Evolutionary conservation across 2,888 invertebrate genomes (phyloP).

Genomic region (Chironomus riparius): DNA sequence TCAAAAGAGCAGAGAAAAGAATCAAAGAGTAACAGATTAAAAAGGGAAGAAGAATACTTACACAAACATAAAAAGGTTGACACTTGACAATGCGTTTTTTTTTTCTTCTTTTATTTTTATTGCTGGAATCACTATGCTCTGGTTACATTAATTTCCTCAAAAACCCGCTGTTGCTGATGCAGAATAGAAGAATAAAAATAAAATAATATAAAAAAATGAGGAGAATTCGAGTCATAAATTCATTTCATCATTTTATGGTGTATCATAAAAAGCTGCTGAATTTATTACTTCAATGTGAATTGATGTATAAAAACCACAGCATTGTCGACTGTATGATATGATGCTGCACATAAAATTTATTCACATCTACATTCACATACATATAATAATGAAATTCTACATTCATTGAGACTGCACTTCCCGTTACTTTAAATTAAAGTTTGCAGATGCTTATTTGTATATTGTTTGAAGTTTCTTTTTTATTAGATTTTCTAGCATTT

Average conservation of each 20-base stretch:
- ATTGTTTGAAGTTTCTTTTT: neutral
- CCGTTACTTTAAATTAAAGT: neutral
- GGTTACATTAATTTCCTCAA: neutral
- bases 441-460: neutral
- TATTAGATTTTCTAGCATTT: no score
- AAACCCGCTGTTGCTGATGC: neutral
- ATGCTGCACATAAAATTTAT: neutral
- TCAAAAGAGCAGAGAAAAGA: neutral
- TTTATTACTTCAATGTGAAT: conserved; percentile 21
- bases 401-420: neutral
- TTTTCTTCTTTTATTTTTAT: neutral
- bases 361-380: neutral
- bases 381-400: conserved; percentile 5
- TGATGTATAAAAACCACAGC: conserved; percentile 4
- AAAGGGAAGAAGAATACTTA: neutral
- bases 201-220: neutral
- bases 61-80: neutral
- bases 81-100: conserved; percentile 6
- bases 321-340: neutral
- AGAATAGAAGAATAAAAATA: neutral
- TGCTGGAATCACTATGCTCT: neutral
- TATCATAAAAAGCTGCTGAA: conserved; percentile 16
- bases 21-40: neutral
- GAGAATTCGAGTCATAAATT: conserved; percentile 1
- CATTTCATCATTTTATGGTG: conserved; percentile 19